Conservation (phyloP, 2,797 vertebrate species). For the Microctenopoma lineatum region DNA sequence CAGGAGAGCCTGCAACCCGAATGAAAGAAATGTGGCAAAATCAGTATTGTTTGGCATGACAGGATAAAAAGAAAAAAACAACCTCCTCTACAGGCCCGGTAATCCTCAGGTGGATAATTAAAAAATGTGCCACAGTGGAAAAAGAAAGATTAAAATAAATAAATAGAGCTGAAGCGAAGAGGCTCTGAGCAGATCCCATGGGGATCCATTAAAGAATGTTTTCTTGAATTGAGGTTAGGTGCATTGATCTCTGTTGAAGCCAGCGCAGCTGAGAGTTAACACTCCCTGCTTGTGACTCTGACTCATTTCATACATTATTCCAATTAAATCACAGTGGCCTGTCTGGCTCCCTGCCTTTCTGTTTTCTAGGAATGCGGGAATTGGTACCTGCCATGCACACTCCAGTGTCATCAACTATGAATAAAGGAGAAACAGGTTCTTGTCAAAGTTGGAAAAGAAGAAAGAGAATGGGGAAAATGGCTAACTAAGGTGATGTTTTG, state of each 20-base stretch:
- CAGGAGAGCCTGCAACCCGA: constrained; percentile 30
- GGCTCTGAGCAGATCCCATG: constrained; percentile 74
- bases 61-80: constrained; percentile 78
- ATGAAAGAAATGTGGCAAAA: constrained; percentile 70
- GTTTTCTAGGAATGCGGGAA: constrained; percentile 65
- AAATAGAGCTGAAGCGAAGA: constrained; percentile 79
- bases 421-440: constrained; percentile 39
- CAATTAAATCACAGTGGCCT: constrained; percentile 83
- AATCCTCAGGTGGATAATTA: constrained; percentile 87
- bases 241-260: constrained; percentile 88
- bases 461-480: constrained; percentile 7
- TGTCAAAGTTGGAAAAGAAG: constrained; percentile 20
- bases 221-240: constrained; percentile 88
- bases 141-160: constrained; percentile 81
- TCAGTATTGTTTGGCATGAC: constrained; percentile 74
- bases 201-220: constrained; percentile 89
- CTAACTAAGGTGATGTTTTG: constrained; percentile 50
- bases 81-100: constrained; percentile 74
- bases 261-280: constrained; percentile 83
- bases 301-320: constrained; percentile 88
- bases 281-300: constrained; percentile 79
- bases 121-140: constrained; percentile 82
- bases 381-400: constrained; percentile 70
- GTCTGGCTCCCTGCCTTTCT: constrained; percentile 56
- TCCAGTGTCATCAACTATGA: constrained; percentile 59